Evolutionary conservation across 2,113 vertebrate genomes (phyloP).

Genomic region (Nestor notabilis): DNA sequence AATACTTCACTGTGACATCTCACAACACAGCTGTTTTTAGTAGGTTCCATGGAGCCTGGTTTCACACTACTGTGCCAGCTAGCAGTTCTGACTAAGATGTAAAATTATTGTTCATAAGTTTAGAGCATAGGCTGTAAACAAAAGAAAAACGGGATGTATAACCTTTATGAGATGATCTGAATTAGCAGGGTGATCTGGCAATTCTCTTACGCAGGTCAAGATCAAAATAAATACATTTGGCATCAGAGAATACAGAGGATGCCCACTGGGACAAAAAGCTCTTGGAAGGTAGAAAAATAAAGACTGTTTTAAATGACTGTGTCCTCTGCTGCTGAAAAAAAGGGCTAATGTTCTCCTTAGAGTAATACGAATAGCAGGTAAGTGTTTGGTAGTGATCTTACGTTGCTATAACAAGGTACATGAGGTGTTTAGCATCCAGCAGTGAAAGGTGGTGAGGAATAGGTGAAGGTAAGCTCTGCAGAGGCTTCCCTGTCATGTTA

Average conservation of each 20-base stretch:
- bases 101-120: neutral
- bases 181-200: neutral
- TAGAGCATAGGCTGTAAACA: neutral
- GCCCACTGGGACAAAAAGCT: neutral
- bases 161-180: accelerated
- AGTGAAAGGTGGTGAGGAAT: neutral
- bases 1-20: neutral
- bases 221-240: neutral
- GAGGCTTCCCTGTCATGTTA: neutral
- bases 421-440: neutral
- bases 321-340: neutral
- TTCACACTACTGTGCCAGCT: accelerated
- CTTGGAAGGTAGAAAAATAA: neutral
- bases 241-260: neutral
- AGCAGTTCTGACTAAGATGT: neutral
- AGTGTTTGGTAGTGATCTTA: too few relatives aligned
- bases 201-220: neutral
- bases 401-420: accelerated
- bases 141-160: neutral
- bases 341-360: neutral
- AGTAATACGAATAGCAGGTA: neutral
- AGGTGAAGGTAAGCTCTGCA: neutral
- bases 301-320: neutral
- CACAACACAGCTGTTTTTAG: neutral
- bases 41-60: neutral